Evolutionary conservation across 2,888 invertebrate genomes (phyloP), one percentile per base, ranked within the genome.

Genomic region (Caenorhabditis sp.): DNA sequence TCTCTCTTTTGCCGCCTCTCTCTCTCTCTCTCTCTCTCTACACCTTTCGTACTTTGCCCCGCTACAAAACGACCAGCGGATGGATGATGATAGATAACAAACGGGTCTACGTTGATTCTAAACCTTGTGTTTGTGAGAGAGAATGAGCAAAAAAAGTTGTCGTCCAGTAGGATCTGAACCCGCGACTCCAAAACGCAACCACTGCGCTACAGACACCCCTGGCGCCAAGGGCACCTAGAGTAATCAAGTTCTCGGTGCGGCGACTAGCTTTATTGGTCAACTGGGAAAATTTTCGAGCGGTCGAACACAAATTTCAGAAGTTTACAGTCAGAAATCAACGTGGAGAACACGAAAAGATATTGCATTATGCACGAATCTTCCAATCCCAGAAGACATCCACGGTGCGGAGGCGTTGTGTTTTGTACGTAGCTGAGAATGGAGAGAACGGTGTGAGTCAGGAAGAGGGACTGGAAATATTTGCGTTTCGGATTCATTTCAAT

Each of bases 281-380:
- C 2, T 13, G 9, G 43, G 13, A 20, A 5, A 22, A 43, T 22
- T 15, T 43, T 43, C 22, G 43, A 22, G 6, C 35, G 35, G 9
- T 13, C 13, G 11, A 43, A 7, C 43, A 43, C 24, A 22, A 9
- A 46, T 26, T 26, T 26, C 11, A 46, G 24, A 1, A 26, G n/a
- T 26, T 46, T n/a, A n/a, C 26, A 46, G 1, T 50, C 17, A 30
- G 26, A 5, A 2, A 50, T 2, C 2, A 17, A 17, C 8, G 15
- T 50, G 30, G 50, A 50, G 30, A 55, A 65, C 11, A 65, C 37
- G 22, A 65, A 65, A 13, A 65, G 3, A 35, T 65, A 55, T 17
- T 46, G 53, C 13, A 65, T 17, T 17, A 65, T 37, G 22, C 65
- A 65, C 2, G 46, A 35, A 8, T 65, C 65, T 8, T 46, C 46